Evolutionary conservation across 2,113 vertebrate genomes (phyloP).

Genomic region (Dunckerocampus dactyliophorus): DNA sequence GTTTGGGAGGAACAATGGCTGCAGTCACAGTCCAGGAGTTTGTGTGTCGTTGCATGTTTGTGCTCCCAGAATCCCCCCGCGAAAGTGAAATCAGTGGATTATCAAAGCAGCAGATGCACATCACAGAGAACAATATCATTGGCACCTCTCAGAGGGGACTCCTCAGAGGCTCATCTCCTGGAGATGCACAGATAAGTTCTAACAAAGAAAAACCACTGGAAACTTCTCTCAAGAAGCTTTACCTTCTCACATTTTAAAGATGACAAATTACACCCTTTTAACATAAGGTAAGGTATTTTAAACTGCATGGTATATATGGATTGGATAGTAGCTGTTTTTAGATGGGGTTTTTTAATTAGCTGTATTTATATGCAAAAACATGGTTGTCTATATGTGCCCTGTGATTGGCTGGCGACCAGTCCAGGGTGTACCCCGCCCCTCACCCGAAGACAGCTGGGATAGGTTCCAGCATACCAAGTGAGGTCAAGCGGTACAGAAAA

Average conservation of each 20-base stretch:
- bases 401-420: too few relatives aligned
- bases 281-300: too few relatives aligned
- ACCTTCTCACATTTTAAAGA: background rate
- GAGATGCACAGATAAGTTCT: slow-evolving; percentile 38
- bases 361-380: too few relatives aligned
- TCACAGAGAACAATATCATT: slow-evolving; percentile 58
- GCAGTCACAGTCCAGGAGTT: slow-evolving; percentile 84
- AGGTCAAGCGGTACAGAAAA: too few relatives aligned
- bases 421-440: too few relatives aligned
- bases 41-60: slow-evolving; percentile 75
- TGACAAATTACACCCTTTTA: too few relatives aligned
- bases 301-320: too few relatives aligned
- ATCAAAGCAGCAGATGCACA: slow-evolving; percentile 70
- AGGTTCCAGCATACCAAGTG: too few relatives aligned
- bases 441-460: too few relatives aligned
- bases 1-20: slow-evolving; percentile 88
- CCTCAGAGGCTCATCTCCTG: slow-evolving; percentile 40
- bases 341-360: too few relatives aligned
- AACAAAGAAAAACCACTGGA: slow-evolving; percentile 43
- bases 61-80: slow-evolving; percentile 74
- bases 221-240: slow-evolving; percentile 1
- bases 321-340: too few relatives aligned
- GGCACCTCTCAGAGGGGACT: slow-evolving; percentile 49
- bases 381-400: too few relatives aligned
- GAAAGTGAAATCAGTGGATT: slow-evolving; percentile 74